Evolutionary conservation across 2,888 invertebrate species (phyloP), one percentile per base, ranked within the genome.

Genomic region (Caenorhabditis becei): DNA sequence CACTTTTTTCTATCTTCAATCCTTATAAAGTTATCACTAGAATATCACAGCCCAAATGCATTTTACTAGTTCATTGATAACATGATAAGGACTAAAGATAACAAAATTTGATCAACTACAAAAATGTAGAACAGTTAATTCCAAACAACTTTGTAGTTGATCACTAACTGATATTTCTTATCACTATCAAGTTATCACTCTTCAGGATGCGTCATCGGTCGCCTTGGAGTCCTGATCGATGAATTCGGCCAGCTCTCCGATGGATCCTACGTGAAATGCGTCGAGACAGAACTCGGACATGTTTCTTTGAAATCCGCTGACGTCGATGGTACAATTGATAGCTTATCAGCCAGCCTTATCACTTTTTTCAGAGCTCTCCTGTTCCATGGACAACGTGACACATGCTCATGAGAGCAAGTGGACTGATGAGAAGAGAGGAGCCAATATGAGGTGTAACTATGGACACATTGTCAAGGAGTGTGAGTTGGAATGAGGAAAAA

Each of bases 191-290:
- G 18, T 18, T 18, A 8, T n/a, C 18, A 18, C 18, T 8, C 18
- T 59, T 24, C 24, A 81, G 83, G 86, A 23, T 86, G 86, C 58
- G 86, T 84, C 0, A 78, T 86, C 32, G 83, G 83, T 23, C 70
- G 58, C 10, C 65, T 85, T 16, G 86, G 86, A 23, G 58, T 86
- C 18, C 74, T 82, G 0, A 69, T 83, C 24, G 86, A 78, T 11
- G 84, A 84, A 47, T 86, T 74, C 49, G 79, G 79, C 20, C 78
- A 86, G 66, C 69, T 81, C 23, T 23, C 47, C 18, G 66, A 85
- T 24, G 83, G 82, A 20, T 49, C 63, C 11, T 84, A 66, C 51
- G 84, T 87, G 23, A 82, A 83, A 58, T 87, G 87, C 49, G 70
- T 83, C 7, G 84, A 85, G 66, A 49, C 51, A 1, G 67, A 74